Base-by-base conservation (phyloP, 1,140 invertebrate genomes). In the Drosophila pandora region DNA sequence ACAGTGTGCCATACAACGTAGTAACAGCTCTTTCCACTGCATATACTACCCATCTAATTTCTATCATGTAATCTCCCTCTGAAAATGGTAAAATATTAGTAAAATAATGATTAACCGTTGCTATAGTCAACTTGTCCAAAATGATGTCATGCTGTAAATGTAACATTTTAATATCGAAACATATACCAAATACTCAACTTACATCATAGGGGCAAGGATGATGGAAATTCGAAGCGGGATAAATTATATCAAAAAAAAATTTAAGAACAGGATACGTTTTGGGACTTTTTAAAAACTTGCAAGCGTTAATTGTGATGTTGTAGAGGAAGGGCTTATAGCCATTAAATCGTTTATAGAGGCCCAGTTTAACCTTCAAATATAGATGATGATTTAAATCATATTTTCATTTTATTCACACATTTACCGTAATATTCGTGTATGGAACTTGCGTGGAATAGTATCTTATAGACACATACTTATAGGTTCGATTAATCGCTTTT, bases 281-380 rank as follows among this genome's bases (percentile, higher is more conserved):
- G 3, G 8, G 25, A 9, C 57, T 56, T 23, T 30, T 12, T 2
- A 64, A 1, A 28, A 63, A 68, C 9, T 53, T 32, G 3, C 60
- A 69, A 3, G 3, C 23, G 37, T 69, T 39, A 5, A 56, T 3
- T 0, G 49, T 56, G 2, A 69, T 9, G 10, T 69, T 69, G 21
- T 69, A 69, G 2, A 67, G 50, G 3, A 56, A 68, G 0, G 61
- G 61, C 13, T 49, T 67, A 8, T 67, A 67, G 9, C 32, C 49
- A 67, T 23, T 69, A 4, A 30, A 39, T 2, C 21, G 30, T 21
- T 67, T 54, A 2, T 45, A 65, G 10, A 65, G 6, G 0, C 23
- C 47, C 17, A 41, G 0, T 34, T 67, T 64, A 3, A 25, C 25
- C 63, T 45, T 45, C 3, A 22, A 17, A 22, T 8, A 3, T 22